Conservation (phyloP, 2,797 vertebrate species). For the Sebastes goodei region DNA sequence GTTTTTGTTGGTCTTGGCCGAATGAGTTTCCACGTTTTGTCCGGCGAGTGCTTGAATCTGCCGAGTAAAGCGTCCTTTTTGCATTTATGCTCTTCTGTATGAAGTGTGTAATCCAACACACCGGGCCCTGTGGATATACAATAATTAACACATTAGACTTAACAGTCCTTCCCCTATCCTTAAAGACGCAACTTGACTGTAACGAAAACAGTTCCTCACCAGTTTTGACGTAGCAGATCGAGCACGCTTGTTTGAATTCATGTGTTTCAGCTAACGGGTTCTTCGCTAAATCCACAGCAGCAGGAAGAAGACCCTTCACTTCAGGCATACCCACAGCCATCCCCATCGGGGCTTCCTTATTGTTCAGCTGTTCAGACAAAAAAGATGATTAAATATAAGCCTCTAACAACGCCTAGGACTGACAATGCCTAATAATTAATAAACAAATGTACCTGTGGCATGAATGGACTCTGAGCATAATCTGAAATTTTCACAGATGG, state of each 20-base stretch:
- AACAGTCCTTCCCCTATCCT: background rate
- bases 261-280: conserved; percentile 95
- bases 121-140: conserved; percentile 83
- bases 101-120: conserved; percentile 88
- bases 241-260: conserved; percentile 94
- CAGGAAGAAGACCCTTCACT: conserved; percentile 69
- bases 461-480: conserved; percentile 67
- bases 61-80: conserved; percentile 97
- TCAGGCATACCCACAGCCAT: conserved; percentile 86
- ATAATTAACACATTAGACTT: background rate
- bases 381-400: background rate
- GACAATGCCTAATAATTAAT: background rate
- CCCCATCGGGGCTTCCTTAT: conserved; percentile 84
- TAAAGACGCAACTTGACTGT: background rate
- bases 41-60: conserved; percentile 86
- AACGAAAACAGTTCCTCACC: conserved; percentile 80
- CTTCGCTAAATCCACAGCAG: conserved; percentile 81
- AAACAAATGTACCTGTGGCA: conserved; percentile 64
- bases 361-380: conserved; percentile 84
- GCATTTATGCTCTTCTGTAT: conserved; percentile 93
- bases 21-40: conserved; percentile 94
- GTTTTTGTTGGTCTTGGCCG: conserved; percentile 95
- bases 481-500: conserved; percentile 31
- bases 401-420: background rate
- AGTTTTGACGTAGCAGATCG: conserved; percentile 89